A percentile compares a stretch with the other conserved stretches of the same genome.
Conservation (phyloP, 1,140 invertebrate genomes). For the Lepidurus couesii region DNA sequence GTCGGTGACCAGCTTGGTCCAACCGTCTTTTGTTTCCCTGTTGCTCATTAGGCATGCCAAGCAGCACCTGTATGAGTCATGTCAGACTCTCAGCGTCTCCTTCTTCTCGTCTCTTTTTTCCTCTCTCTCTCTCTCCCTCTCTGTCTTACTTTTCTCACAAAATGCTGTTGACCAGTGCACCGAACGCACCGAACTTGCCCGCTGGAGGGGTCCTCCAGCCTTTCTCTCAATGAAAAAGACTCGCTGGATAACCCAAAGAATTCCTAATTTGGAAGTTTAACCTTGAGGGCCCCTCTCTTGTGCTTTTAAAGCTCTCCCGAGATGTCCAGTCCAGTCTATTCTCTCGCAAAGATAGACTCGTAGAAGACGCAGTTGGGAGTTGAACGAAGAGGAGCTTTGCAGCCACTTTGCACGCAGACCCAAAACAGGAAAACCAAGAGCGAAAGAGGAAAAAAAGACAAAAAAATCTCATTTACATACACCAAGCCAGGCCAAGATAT, state of each 20-base stretch:
- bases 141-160: neutral
- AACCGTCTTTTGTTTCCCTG: neutral
- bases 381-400: neutral
- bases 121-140: neutral
- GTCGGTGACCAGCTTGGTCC: constrained; percentile 1
- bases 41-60: constrained; percentile 18
- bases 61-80: constrained; percentile 21
- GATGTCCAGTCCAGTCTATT: neutral
- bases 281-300: neutral
- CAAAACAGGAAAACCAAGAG: neutral
- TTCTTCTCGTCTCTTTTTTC: neutral
- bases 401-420: constrained; percentile 3
- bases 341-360: too few species aligned
- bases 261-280: constrained; percentile 18
- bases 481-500: neutral
- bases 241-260: neutral
- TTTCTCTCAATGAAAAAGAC: neutral
- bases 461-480: neutral
- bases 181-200: neutral
- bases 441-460: neutral
- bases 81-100: constrained; percentile 5
- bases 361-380: too few species aligned
- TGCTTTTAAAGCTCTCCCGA: neutral
- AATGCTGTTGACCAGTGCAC: constrained; percentile 7
- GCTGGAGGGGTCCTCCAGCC: neutral